Evolutionary conservation across 2,888 invertebrate genomes (phyloP), one percentile per base, ranked within the genome.

Genomic region (Agelastica alni): DNA sequence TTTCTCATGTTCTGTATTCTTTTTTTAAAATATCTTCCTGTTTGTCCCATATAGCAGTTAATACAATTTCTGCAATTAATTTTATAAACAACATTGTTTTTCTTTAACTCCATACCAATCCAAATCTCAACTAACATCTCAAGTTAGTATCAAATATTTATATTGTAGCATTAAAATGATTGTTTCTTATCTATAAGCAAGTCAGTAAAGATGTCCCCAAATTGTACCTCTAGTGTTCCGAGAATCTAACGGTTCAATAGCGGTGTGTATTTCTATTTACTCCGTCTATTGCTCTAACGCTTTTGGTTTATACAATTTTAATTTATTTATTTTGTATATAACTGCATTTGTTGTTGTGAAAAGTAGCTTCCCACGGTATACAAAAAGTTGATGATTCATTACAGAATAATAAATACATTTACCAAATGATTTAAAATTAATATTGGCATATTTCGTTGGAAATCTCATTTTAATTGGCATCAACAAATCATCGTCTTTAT

Each of bases 351-450:
- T 45, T 45, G n/a, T n/a, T n/a, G n/a, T 45, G 4, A 45, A 45
- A 45, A 34, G 18, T 45, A 17, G 1, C 32, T 45, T 45, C 45
- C 34, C 45, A 45, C 45, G 45, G 45, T 34, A 45, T 9, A 17
- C 16, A 39, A 45, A 39, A 45, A 34, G 7, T 26, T 45, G 45
- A 45, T 45, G 45, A 45, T 22, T 45, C 45, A 45, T 34, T 45
- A 13, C 22, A 20, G 18, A 32, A 20, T 31, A 45, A 45, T 45
- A 45, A 45, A 34, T 45, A 45, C 14, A 45, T 45, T n/a, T 34
- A 18, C 34, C 32, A 45, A 45, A 45, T 20, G 13, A 45, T 45
- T 45, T 45, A 18, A 7, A 20, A 32, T 34, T 45, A 45, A 45
- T 43, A 43, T 37, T 37, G 37, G 17, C 10, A 18, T 17, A 18